Evolutionary conservation across 2,888 invertebrate species (phyloP).

Genomic region (Mimachlamys varia): DNA sequence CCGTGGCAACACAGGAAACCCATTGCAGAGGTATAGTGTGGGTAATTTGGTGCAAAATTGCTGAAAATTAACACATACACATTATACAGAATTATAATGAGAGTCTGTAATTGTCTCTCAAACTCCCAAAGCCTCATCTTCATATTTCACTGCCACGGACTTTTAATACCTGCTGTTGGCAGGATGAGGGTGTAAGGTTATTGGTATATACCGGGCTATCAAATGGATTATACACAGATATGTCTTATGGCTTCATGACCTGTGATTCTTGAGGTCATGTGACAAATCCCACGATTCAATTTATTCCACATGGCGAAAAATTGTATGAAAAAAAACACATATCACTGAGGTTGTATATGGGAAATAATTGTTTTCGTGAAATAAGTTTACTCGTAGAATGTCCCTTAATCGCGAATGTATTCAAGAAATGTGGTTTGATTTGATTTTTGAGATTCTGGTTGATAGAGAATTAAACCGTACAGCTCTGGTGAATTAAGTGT

Average conservation of each 20-base stretch:
- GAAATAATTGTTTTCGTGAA: background rate
- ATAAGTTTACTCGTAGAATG: background rate
- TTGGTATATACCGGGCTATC: background rate
- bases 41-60: background rate
- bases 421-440: background rate
- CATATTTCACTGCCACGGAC: background rate
- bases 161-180: conserved; percentile 11
- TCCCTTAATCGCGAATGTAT: background rate
- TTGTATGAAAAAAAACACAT: background rate
- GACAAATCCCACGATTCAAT: background rate
- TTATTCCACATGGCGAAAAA: background rate
- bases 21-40: background rate
- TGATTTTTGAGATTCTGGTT: background rate
- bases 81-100: background rate
- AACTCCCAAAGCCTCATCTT: background rate
- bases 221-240: background rate
- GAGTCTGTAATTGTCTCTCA: background rate
- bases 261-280: background rate
- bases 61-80: background rate
- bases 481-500: background rate
- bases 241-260: background rate
- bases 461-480: background rate
- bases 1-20: background rate
- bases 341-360: background rate
- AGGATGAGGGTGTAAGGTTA: background rate